Percentiles rank a stretch among this genome's conserved stretches.
Conservation (phyloP, 2,888 invertebrate species). For the Cecidostiba fungosa region DNA sequence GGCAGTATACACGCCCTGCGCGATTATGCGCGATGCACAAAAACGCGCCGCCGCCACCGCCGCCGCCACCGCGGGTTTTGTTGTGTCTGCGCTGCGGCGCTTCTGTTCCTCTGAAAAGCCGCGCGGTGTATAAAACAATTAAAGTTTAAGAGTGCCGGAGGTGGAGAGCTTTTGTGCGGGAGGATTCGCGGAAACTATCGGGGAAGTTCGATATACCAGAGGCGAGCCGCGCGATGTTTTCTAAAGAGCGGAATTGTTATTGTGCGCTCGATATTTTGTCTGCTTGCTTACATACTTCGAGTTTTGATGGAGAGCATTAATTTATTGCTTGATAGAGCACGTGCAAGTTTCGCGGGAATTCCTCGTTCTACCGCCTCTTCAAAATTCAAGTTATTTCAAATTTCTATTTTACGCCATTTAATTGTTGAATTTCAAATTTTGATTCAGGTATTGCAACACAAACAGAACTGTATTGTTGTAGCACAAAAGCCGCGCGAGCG, state of each 20-base stretch:
- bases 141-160: neutral
- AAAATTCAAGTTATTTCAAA: too few relatives aligned
- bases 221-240: neutral
- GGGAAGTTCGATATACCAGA: neutral
- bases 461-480: too few relatives aligned
- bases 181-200: neutral
- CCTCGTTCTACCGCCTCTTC: too few relatives aligned
- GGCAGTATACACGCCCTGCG: neutral
- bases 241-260: slow-evolving; percentile 20
- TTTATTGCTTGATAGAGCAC: neutral
- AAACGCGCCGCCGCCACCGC: neutral
- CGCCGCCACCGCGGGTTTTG: neutral
- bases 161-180: slow-evolving; percentile 2
- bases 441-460: too few relatives aligned
- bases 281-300: neutral
- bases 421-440: too few relatives aligned
- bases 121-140: neutral
- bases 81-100: neutral
- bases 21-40: slow-evolving; percentile 20
- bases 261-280: neutral
- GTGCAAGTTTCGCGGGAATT: too few relatives aligned
- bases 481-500: too few relatives aligned
- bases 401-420: too few relatives aligned
- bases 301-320: neutral
- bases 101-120: neutral